Evolutionary conservation across 2,797 vertebrate species (phyloP).

Genomic region (Karalla daura): DNA sequence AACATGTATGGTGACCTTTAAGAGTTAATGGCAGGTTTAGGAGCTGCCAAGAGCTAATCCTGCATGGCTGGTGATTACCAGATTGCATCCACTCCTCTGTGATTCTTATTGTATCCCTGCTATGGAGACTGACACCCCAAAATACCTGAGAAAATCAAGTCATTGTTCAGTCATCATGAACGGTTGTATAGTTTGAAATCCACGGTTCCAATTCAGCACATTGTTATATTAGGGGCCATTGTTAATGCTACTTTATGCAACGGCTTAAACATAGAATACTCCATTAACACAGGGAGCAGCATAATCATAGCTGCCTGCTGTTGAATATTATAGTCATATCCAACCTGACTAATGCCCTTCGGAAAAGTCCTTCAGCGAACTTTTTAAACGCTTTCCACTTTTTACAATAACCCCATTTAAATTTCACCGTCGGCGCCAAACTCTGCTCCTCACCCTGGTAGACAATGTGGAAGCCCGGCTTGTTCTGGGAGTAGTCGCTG

Average conservation of each 20-base stretch:
- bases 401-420: constrained; percentile 13
- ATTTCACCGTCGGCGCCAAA: background rate
- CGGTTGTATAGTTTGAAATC: background rate
- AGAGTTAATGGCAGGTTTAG: background rate
- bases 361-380: constrained; percentile 16
- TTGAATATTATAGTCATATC: background rate
- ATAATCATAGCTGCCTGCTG: constrained; percentile 20
- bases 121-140: background rate
- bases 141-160: too few species aligned
- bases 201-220: background rate
- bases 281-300: background rate
- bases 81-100: background rate
- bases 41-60: background rate
- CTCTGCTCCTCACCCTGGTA: constrained; percentile 89
- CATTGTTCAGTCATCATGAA: background rate
- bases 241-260: background rate
- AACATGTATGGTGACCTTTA: background rate
- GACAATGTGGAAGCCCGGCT: constrained; percentile 94
- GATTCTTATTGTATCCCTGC: background rate
- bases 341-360: constrained; percentile 21
- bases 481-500: constrained; percentile 98
- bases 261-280: background rate
- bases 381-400: constrained; percentile 9
- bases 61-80: background rate
- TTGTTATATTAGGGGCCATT: background rate